These are phyloP conservation scores for Lasioglossum baleicum DNA, from an alignment of 1,140 invertebrate species.

Conservation along the genomic window DNA sequence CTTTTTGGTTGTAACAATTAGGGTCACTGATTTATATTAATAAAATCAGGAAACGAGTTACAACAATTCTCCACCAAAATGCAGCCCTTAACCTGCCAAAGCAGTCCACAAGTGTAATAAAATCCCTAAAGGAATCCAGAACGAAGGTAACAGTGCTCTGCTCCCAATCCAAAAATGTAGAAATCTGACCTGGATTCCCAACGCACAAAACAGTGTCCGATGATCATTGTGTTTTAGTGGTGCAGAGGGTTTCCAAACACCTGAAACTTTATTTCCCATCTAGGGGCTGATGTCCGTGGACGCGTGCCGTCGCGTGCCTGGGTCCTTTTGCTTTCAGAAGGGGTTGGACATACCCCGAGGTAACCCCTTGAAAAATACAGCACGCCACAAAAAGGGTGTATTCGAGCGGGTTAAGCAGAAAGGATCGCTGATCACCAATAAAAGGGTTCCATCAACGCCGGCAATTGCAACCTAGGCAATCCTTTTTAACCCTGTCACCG, in stretches of 20 bases:
- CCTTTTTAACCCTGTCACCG: constrained; percentile 72
- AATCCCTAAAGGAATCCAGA: background rate
- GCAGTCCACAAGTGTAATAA: too few species aligned
- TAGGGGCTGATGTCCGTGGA: constrained; percentile 1
- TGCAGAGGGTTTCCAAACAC: background rate
- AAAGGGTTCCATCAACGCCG: constrained; percentile 69
- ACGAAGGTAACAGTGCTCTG: background rate
- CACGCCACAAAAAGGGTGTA: constrained; percentile 68
- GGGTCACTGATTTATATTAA: too few species aligned
- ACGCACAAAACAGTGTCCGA: background rate
- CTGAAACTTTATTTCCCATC: background rate
- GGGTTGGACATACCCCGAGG: constrained; percentile 29
- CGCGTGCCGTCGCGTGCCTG: constrained; percentile 70
- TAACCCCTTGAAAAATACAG: constrained; percentile 73
- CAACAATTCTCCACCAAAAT: too few species aligned
- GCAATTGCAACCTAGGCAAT: constrained; percentile 66
- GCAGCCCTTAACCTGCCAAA: too few species aligned
- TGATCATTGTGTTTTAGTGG: background rate
- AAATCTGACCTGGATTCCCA: background rate
- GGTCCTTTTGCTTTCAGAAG: constrained; percentile 48
- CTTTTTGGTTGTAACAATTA: too few species aligned
- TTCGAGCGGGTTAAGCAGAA: constrained; percentile 73
- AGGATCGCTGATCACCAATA: constrained; percentile 77
- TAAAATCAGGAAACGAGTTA: too few species aligned
- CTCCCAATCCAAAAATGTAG: background rate